Percentiles rank a stretch among this genome's conserved stretches.
Conservation (phyloP, 2,797 vertebrate species). For the Propithecus deckenii region DNA sequence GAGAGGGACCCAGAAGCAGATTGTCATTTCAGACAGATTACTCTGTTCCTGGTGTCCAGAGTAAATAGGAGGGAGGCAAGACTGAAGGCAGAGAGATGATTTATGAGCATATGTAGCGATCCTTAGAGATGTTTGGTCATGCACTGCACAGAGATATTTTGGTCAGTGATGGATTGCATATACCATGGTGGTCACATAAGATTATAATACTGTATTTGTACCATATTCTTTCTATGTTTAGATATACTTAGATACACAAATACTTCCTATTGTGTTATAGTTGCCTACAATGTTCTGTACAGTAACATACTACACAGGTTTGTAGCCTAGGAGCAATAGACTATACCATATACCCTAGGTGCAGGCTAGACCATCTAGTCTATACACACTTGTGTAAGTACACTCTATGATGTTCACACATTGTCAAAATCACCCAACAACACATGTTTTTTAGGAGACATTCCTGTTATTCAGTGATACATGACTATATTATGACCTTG, state of each 20-base stretch:
- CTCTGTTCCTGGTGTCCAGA: background rate
- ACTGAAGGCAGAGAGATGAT: background rate
- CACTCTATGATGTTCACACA: background rate
- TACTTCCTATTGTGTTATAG: too few species aligned
- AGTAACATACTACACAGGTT: too few species aligned
- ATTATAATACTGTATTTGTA: background rate
- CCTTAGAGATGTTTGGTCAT: background rate
- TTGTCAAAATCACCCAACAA: background rate
- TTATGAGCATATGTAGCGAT: background rate
- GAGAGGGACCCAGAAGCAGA: background rate
- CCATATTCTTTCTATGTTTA: too few species aligned
- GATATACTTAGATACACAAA: too few species aligned
- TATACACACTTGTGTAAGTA: background rate
- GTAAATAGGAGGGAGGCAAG: background rate
- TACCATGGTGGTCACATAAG: background rate
- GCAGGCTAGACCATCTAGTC: background rate
- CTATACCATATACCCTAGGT: too few species aligned
- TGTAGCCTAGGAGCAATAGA: too few species aligned
- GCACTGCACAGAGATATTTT: background rate
- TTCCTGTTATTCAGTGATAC: background rate
- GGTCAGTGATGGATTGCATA: background rate
- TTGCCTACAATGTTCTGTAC: too few species aligned
- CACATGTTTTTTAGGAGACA: background rate
- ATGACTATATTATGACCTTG: background rate
- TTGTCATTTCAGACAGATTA: background rate